These are phyloP conservation scores for Phthorimaea operculella DNA, from an alignment of 1,140 invertebrate genomes.

Conservation along the genomic window DNA sequence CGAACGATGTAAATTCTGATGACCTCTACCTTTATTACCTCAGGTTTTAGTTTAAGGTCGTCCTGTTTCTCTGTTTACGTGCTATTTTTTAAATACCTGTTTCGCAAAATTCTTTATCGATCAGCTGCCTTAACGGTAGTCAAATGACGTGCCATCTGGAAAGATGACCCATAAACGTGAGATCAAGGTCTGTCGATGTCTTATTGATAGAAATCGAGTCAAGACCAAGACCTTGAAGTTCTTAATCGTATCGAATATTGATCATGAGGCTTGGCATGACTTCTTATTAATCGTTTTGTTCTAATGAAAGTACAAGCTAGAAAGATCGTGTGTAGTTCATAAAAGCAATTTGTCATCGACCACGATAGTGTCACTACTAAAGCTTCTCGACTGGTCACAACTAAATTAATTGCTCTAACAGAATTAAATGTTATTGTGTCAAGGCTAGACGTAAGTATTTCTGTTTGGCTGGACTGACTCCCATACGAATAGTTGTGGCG, in stretches of 20 bases:
- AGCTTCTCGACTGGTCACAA: slow-evolving; percentile 27
- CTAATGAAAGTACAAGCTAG: slow-evolving; percentile 8
- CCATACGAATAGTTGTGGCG: slow-evolving; percentile 28
- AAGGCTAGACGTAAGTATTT: slow-evolving; percentile 39
- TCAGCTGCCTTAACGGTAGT: slow-evolving; percentile 27
- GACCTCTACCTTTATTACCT: slow-evolving; percentile 54
- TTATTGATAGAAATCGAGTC: slow-evolving; percentile 1
- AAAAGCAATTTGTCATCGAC: slow-evolving; percentile 36
- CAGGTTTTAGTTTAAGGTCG: slow-evolving; percentile 51
- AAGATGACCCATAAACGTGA: slow-evolving; percentile 15
- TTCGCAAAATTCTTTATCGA: slow-evolving; percentile 29
- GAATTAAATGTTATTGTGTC: slow-evolving; percentile 61
- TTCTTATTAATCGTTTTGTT: slow-evolving; percentile 2
- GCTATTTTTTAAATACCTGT: slow-evolving; percentile 27
- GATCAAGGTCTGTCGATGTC: slow-evolving; percentile 11
- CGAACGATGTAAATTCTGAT: slow-evolving; percentile 53
- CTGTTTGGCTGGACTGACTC: slow-evolving; percentile 23
- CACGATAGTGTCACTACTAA: slow-evolving; percentile 37
- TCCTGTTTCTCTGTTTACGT: slow-evolving; percentile 29
- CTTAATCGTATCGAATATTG: not conserved
- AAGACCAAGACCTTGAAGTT: not conserved
- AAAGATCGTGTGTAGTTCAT: slow-evolving; percentile 9
- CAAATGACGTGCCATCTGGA: slow-evolving; percentile 14
- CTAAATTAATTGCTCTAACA: slow-evolving; percentile 46
- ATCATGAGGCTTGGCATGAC: not conserved